Evolutionary conservation across 2,797 vertebrate species (phyloP), one percentile per base, ranked within the genome.

Genomic region (Enteromius thamalakanensis): DNA sequence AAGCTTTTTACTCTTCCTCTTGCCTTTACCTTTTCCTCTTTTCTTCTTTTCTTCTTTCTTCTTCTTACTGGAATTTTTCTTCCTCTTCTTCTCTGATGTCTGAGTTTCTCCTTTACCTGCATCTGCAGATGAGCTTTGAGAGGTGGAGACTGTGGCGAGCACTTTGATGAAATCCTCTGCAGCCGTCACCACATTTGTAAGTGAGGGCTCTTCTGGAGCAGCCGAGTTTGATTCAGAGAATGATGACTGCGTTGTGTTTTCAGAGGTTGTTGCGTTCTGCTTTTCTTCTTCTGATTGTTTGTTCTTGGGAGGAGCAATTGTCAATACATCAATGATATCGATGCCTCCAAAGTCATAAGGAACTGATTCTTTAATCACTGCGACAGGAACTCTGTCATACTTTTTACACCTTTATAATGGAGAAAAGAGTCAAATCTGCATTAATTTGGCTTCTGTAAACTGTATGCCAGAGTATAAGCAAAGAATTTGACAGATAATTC

Each of bases 301-400:
- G 6, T 8, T 82, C 8, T 71, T 85, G 15, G 90, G 87, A 0
- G 96, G 92, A 4, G 93, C 92, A 76, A 92, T 0, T 0, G 93
- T 90, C 80, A 95, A 87, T 84, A 92, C 85, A 42, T 98, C 96
- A 0, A 98, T 96, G 76, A 95, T 88, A 6, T 95, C 94, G 60
- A 95, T 92, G 40, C 95, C 95, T 0, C 96, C 96, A 0, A 95
- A 97, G 74, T 97, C 95, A 0, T 97, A 98, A 0, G 96, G 93
- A 82, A 95, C 90, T 0, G 97, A 96, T 40, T 97, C 94, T 87
- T 81, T 92, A 34, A 95, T 84, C 86, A 96, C 94, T 0, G 98
- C 96, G 1, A 97, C 29, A 0, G 95, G 95, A 68, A 96, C 78
- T n/a, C 92, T 95, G 85, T 95, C 95, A 40, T 97, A 98, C 4